Base-by-base conservation (phyloP, 2,888 invertebrate species). In the Romanomermis culicivorax region DNA sequence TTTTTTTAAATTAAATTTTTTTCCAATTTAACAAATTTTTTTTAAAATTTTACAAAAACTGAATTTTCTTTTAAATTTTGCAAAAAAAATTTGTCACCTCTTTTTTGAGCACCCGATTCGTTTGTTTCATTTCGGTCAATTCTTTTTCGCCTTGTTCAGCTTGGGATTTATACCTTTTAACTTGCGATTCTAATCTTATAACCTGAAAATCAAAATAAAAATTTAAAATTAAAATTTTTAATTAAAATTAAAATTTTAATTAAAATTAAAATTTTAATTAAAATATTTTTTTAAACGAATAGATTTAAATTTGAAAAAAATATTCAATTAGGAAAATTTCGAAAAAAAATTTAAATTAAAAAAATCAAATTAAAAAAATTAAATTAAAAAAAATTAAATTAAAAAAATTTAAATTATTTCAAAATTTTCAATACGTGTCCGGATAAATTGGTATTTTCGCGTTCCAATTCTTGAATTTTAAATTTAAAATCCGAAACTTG, bases 381-480 rank as follows among this genome's bases (percentile, higher is more conserved):
- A n/a, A n/a, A n/a, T n/a, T n/a, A n/a, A n/a, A n/a, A n/a, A n/a
- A n/a, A n/a, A n/a, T n/a, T n/a, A 52, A 23, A 14, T 50, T 20
- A 24, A 45, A 56, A 26, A 57, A 30, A 17, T 14, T 29, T 24
- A 30, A 42, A 56, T n/a, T 7, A 56, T 25, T 29, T 57, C 25
- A 23, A 57, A 3, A 7, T 48, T 30, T 25, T 26, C 29, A 25
- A 25, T 68, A 79, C 78, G 67, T 81, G 88, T 60, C 91, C 91
- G 70, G 89, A 91, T 68, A 89, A 78, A 68, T 88, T 86, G 61
- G 88, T 85, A 68, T 89, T 86, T 74, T 97, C 95, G 66, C 93
- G 88, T 74, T 97, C 95, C 54, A 89, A 83, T 67, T 95, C 89
- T 73, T 93, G 93, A 65, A 93, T 79, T 66, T 88, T 85, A 65